Evolutionary conservation across 2,888 invertebrate genomes (phyloP).

Genomic region (Herminia tarsipennalis): DNA sequence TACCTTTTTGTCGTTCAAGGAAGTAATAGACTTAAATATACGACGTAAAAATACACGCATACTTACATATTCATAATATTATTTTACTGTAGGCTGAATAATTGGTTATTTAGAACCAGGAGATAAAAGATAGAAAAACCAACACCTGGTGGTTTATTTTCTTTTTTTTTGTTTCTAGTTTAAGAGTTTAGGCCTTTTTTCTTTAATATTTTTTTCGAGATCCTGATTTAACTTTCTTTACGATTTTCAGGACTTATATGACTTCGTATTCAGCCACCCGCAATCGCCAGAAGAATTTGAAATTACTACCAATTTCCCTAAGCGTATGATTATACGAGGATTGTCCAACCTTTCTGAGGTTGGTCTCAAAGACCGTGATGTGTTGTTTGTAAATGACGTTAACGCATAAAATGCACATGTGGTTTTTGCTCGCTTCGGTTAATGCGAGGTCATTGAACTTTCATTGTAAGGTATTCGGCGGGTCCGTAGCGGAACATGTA

Average conservation of each 20-base stretch:
- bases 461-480: conserved; percentile 7
- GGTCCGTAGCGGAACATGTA: conserved; percentile 29
- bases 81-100: too few relatives aligned
- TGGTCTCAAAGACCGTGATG: conserved; percentile 95
- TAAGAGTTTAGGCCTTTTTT: too few relatives aligned
- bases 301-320: conserved; percentile 98
- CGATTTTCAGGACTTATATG: conserved; percentile 93
- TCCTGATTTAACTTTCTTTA: not conserved
- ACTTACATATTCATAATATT: too few relatives aligned
- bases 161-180: too few relatives aligned
- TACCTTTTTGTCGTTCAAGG: too few relatives aligned
- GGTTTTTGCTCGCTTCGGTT: not conserved
- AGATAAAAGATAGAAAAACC: too few relatives aligned
- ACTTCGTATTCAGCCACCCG: conserved; percentile 98
- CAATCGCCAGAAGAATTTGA: conserved; percentile 97
- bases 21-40: too few relatives aligned
- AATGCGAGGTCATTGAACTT: conserved; percentile 10
- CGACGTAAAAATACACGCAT: too few relatives aligned
- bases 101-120: too few relatives aligned
- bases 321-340: conserved; percentile 91
- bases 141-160: too few relatives aligned
- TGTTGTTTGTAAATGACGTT: conserved; percentile 97
- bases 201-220: not conserved
- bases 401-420: conserved; percentile 87
- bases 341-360: conserved; percentile 88